These are phyloP conservation scores for Papilio dardanus DNA, from an alignment of 1,140 invertebrate species.

Conservation along the genomic window DNA sequence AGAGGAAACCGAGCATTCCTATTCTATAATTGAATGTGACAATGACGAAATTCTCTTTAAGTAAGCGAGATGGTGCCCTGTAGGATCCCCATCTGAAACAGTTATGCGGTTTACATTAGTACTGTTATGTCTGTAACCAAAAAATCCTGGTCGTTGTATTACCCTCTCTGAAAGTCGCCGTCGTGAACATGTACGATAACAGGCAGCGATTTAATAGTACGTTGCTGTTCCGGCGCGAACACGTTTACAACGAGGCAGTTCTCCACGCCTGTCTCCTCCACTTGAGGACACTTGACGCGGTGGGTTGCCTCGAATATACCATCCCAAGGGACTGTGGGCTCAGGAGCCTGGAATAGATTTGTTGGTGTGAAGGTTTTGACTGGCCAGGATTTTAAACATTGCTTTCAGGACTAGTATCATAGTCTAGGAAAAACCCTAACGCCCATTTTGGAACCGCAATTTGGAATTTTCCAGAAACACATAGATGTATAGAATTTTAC, in stretches of 20 bases:
- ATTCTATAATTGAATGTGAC: constrained; percentile 80
- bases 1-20: constrained; percentile 85
- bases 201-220: constrained; percentile 40
- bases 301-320: constrained; percentile 71
- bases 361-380: background rate
- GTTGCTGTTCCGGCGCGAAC: constrained; percentile 53
- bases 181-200: constrained; percentile 67
- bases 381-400: background rate
- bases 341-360: constrained; percentile 51
- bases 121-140: constrained; percentile 3
- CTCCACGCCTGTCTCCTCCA: constrained; percentile 53
- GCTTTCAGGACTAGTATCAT: background rate
- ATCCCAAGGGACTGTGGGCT: constrained; percentile 58
- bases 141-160: constrained; percentile 27
- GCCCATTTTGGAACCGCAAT: no score
- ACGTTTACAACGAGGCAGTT: constrained; percentile 71
- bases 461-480: no score
- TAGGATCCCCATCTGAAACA: constrained; percentile 64
- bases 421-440: no score
- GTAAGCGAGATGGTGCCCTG: constrained; percentile 48
- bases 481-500: background rate
- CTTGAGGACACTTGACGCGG: constrained; percentile 62
- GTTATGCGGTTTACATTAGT: no score
- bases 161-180: constrained; percentile 67
- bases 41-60: constrained; percentile 55